Percentiles rank a stretch among this genome's conserved stretches.
These are phyloP conservation scores for Drosophila recens DNA, from an alignment of 2,888 invertebrate genomes.

Conservation along the genomic window DNA sequence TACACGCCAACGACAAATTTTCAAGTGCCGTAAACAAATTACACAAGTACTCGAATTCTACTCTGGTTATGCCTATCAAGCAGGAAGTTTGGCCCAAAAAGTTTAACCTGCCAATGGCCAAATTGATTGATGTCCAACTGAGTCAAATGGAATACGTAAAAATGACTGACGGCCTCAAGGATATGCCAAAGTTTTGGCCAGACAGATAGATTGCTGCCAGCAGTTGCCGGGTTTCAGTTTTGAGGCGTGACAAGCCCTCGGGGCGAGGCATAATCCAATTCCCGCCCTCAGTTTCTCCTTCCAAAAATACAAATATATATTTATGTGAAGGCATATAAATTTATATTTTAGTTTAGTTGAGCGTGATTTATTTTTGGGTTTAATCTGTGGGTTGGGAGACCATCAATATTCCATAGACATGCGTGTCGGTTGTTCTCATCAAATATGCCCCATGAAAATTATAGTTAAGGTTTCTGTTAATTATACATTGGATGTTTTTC, in stretches of 20 bases:
- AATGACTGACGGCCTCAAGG: conserved; percentile 26
- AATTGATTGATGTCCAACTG: conserved; percentile 68
- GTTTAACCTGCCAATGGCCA: conserved; percentile 34
- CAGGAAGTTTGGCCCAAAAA: conserved; percentile 19
- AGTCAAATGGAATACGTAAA: conserved; percentile 34
- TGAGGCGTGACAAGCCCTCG: conserved; percentile 34
- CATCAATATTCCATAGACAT: conserved; percentile 29
- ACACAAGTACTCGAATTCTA: conserved; percentile 19
- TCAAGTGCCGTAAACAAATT: conserved; percentile 58
- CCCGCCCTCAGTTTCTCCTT: conserved; percentile 2
- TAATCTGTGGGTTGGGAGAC: conserved; percentile 5
- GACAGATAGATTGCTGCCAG: background rate
- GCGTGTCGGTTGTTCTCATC: conserved; percentile 42
- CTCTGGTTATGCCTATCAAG: conserved; percentile 1
- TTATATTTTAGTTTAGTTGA: conserved; percentile 24
- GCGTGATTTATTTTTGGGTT: conserved; percentile 46
- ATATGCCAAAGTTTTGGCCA: conserved; percentile 30
- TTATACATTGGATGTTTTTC: conserved; percentile 21
- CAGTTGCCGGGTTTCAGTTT: conserved; percentile 28
- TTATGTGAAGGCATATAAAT: conserved; percentile 17
- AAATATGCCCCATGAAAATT: conserved; percentile 41
- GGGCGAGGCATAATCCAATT: conserved; percentile 4
- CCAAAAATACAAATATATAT: conserved; percentile 16
- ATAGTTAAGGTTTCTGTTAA: conserved; percentile 30
- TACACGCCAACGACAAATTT: conserved; percentile 49